Conservation (phyloP, 2,888 invertebrate species). For the Cheilosia grossa region DNA sequence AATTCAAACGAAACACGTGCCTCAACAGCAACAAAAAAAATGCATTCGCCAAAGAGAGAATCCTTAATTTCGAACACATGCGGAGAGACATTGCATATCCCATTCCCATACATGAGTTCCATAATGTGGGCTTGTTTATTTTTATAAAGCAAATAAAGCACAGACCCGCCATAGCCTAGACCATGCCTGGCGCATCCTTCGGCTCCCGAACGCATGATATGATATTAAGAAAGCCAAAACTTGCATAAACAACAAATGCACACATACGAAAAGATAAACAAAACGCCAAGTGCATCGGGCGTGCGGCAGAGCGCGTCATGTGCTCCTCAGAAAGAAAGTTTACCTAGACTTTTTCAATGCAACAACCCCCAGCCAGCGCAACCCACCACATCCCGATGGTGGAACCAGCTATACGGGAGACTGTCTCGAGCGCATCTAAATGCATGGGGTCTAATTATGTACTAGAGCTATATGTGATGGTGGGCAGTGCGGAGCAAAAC, state of each 20-base stretch:
- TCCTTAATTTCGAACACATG: conserved; percentile 50
- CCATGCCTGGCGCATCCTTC: conserved; percentile 3
- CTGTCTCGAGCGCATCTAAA: conserved; percentile 62
- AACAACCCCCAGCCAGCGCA: neutral
- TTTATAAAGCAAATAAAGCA: conserved; percentile 12
- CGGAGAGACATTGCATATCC: conserved; percentile 2
- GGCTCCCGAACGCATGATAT: conserved; percentile 7
- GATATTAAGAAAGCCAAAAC: conserved; percentile 24
- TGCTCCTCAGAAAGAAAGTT: conserved; percentile 12
- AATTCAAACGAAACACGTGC: conserved; percentile 55
- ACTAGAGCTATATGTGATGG: conserved; percentile 23
- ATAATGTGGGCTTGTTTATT: conserved; percentile 1
- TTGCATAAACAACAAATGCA: conserved; percentile 12
- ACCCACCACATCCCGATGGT: neutral
- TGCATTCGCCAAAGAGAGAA: conserved; percentile 12
- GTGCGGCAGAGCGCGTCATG: neutral
- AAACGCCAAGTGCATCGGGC: conserved; percentile 8
- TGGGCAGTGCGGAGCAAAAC: conserved; percentile 6
- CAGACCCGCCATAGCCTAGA: conserved; percentile 6
- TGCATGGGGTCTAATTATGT: conserved; percentile 58
- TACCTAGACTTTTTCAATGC: conserved; percentile 37
- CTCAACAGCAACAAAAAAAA: conserved; percentile 13
- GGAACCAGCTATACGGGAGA: conserved; percentile 19
- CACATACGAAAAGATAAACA: conserved; percentile 10
- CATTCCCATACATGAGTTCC: neutral